phyloP scores from a whole-genome alignment of 2,888 invertebrate genomes.

The Cataglyphis cursor region DNA sequence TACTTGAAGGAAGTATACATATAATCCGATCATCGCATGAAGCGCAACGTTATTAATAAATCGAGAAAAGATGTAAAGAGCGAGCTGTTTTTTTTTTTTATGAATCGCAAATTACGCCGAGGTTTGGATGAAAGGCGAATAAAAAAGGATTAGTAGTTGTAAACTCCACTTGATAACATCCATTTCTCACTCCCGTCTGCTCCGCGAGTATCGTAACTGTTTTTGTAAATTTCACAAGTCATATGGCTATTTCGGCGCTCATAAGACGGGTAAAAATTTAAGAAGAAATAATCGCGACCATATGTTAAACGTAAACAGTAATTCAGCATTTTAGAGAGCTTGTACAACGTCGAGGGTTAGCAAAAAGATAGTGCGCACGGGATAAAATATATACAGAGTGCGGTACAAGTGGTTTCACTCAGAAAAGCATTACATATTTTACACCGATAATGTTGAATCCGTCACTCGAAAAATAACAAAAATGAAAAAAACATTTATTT shows the following conservation, averaged over 20 bases:
- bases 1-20: constrained; percentile 55
- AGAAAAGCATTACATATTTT: background rate
- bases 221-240: constrained; percentile 38
- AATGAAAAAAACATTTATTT: background rate
- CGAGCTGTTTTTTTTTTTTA: background rate
- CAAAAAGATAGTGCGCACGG: background rate
- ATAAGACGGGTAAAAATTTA: constrained; percentile 36
- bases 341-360: background rate
- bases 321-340: constrained; percentile 5
- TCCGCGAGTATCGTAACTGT: background rate
- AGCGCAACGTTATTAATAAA: constrained; percentile 56
- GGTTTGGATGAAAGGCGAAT: background rate
- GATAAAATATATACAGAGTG: background rate
- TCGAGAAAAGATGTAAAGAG: constrained; percentile 18
- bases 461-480: background rate
- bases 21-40: constrained; percentile 46
- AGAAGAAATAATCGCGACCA: constrained; percentile 24
- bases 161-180: constrained; percentile 27
- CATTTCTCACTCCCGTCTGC: background rate
- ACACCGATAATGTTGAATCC: background rate
- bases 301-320: constrained; percentile 36
- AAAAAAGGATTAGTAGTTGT: background rate
- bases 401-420: background rate
- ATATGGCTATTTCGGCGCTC: constrained; percentile 24
- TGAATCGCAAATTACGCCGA: constrained; percentile 33